Evolutionary conservation across 2,888 invertebrate species (phyloP), one percentile per base, ranked within the genome.

Genomic region (Pedicia rivosa): DNA sequence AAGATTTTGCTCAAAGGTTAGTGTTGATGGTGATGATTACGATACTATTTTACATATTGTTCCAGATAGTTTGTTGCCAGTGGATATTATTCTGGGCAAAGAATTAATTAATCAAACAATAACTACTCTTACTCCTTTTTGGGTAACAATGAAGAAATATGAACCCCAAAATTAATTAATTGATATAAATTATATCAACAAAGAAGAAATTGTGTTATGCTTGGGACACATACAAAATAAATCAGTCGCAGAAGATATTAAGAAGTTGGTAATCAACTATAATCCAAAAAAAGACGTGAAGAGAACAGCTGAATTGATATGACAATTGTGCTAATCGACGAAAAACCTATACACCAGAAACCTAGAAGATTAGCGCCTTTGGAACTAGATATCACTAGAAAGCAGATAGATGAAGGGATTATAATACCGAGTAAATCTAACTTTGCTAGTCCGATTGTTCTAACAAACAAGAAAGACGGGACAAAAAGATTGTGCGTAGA

Each of bases 401-500:
- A 39, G 2, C 47, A 48, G 40, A 42, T 56, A n/a, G 34, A 44
- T 5, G 40, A 50, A 7, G 50, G 48, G 2, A 48, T 57, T 2
- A 43, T 55, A 7, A 41, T 43, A 30, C 47, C 48, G 2, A 48
- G 49, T 9, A 26, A 19, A 28, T 53, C 52, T 2, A 49, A 53
- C 3, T 54, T 49, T 34, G 46, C 52, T 3, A 42, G 40, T 15
- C 41, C 40, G 10, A 36, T 43, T 5, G 41, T 41, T n/a, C 15
- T 53, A 16, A 46, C 48, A 2, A 47, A 44, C 25, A 42, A 42
- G 16, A 40, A 39, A 27, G 40, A 42, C 32, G 38, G 38, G 13
- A 19, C 36, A 16, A 24, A 33, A 9, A 37, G 40, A 27, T 10
- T 42, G 40, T 59, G 56, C 39, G 46, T 59, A 1, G 57, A 60